These are phyloP conservation scores for Sigmodon hispidus DNA, from an alignment of 2,113 vertebrate species.

Conservation along the genomic window DNA sequence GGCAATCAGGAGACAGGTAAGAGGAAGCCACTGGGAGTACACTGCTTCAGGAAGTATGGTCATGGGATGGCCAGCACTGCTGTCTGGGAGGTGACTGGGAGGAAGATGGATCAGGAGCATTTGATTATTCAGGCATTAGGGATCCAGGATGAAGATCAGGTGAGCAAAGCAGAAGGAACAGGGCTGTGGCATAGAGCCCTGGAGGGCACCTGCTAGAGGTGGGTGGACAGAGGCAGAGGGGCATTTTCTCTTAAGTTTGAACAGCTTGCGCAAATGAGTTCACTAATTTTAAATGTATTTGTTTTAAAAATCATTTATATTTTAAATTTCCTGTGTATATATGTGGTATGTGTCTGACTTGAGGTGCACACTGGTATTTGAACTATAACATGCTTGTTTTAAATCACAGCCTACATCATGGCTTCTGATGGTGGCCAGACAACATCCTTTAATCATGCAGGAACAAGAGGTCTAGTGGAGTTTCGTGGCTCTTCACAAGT, in stretches of 20 bases:
- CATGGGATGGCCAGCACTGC: background rate
- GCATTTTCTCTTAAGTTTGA: background rate
- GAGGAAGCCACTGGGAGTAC: background rate
- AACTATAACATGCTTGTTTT: background rate
- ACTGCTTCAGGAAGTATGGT: background rate
- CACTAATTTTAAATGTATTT: background rate
- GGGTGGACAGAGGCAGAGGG: background rate
- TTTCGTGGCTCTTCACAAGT: background rate
- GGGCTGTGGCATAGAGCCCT: accelerated
- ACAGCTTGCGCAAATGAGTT: background rate
- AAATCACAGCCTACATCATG: background rate
- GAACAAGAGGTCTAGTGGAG: background rate
- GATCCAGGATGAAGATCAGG: background rate
- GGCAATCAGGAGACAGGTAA: background rate
- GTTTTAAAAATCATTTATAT: background rate
- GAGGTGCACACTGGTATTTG: background rate
- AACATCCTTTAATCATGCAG: background rate
- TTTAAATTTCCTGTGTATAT: background rate
- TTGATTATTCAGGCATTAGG: background rate
- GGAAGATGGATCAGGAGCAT: background rate
- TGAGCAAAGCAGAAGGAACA: background rate
- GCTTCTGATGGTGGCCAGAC: background rate
- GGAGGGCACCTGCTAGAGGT: background rate
- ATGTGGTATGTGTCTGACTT: background rate
- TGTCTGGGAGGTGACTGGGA: background rate